Percentiles rank a stretch among this genome's conserved stretches.
Conservation (phyloP, 1,140 invertebrate genomes). For the Diorhabda elongata region DNA sequence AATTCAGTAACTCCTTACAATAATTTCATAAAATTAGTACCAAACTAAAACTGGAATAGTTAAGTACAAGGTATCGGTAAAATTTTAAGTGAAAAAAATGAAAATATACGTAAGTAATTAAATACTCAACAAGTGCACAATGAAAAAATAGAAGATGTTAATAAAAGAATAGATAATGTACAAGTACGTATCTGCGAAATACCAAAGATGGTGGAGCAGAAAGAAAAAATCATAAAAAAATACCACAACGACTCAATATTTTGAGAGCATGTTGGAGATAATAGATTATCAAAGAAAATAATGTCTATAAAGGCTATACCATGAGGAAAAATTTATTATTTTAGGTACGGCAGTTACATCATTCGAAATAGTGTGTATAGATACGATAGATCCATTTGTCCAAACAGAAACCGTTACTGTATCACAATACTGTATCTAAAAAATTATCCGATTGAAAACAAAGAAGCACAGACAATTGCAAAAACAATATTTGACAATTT, state of each 20-base stretch:
- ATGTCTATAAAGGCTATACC: not conserved
- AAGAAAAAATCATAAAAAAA: not conserved
- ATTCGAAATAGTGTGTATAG: too few species aligned
- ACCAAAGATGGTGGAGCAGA: too few species aligned
- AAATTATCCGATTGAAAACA: not conserved
- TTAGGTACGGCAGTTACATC: not conserved
- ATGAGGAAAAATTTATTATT: not conserved
- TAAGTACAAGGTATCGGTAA: not conserved
- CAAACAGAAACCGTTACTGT: not conserved
- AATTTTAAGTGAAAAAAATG: not conserved
- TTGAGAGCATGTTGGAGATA: not conserved
- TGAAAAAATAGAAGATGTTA: not conserved
- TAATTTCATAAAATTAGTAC: too few species aligned
- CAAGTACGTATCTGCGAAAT: not conserved
- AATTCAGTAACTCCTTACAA: too few species aligned
- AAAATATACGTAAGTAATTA: not conserved
- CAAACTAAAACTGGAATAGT: too few species aligned
- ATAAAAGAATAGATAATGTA: not conserved
- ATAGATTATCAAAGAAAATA: not conserved
- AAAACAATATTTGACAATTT: not conserved
- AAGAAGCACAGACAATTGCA: not conserved
- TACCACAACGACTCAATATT: not conserved
- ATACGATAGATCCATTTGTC: too few species aligned
- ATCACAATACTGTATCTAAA: not conserved
- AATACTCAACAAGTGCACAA: not conserved